Conservation (phyloP, 2,888 invertebrate genomes). For the Cremastinae sp. region DNA sequence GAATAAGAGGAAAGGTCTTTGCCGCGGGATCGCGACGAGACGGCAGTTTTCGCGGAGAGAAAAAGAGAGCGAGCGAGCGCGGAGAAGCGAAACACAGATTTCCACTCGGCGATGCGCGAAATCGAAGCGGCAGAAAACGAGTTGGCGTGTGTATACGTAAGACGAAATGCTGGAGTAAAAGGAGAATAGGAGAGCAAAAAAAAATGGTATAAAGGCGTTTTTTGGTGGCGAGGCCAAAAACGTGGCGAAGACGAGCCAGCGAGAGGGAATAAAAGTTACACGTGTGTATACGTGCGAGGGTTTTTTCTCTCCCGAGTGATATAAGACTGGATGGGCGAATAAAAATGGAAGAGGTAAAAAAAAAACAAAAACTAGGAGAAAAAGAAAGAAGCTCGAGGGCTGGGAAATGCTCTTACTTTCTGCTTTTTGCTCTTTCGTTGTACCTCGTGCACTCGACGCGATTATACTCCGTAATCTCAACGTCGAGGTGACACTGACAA, state of each 20-base stretch:
- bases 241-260: slow-evolving; percentile 12
- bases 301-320: neutral
- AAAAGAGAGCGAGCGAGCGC: slow-evolving; percentile 47
- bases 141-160: slow-evolving; percentile 37
- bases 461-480: no score
- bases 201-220: neutral
- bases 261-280: slow-evolving; percentile 27
- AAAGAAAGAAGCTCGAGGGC: neutral
- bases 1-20: slow-evolving; percentile 36
- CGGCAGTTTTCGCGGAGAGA: slow-evolving; percentile 40
- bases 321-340: neutral
- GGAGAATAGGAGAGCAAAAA: slow-evolving; percentile 18
- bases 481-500: no score
- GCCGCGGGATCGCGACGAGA: slow-evolving; percentile 51
- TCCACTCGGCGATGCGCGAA: slow-evolving; percentile 64
- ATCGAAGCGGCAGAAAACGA: slow-evolving; percentile 60
- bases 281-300: slow-evolving; percentile 9
- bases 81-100: slow-evolving; percentile 63
- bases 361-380: neutral
- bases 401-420: no score
- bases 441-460: no score
- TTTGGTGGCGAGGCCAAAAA: slow-evolving; percentile 49
- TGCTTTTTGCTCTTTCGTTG: neutral
- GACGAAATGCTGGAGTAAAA: slow-evolving; percentile 37
- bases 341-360: neutral